Evolutionary conservation across 1,140 invertebrate genomes (phyloP), one percentile per base, ranked within the genome.

Genomic region (Halesus radiatus): DNA sequence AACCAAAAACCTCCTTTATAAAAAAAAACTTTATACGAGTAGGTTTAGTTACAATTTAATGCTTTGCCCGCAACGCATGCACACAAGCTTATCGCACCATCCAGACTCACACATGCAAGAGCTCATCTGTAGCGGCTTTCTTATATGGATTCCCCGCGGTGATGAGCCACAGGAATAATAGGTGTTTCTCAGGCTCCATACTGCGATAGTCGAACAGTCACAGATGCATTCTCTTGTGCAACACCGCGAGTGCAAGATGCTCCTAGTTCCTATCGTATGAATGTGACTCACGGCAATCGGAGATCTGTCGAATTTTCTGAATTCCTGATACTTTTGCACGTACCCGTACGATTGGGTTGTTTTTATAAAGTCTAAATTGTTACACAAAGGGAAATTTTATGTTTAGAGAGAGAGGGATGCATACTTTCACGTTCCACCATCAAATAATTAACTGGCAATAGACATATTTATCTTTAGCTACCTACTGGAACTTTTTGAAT

Each of bases 251-350:
- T 50, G 32, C 50, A 10, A 68, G 64, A 68, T 68, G 20, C 16
- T 52, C n/a, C n/a, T n/a, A n/a, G 20, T 45, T 18, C 32, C 52
- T 18, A 70, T 70, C 26, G 26, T 29, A 29, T 29, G 26, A 29
- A 29, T 29, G 2, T 5, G 26, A 29, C n/a, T n/a, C 68, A 72
- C 68, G 68, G 18, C 15, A 52, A 54, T 72, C 68, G 68, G 26
- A 72, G 45, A 72, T 72, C 68, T 72, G 20, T 52, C 16, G 68
- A 4, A 72, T 72, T 54, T 52, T 72, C 68, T 72, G 68, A 53
- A 72, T 72, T 72, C 68, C 68, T 53, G 68, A 5, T 72, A 72
- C 50, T 54, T 70, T 72, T 72, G 68, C 68, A 53, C 68, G 68
- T 26, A 23, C 23, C 22, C 32, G 7, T 4, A 8, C n/a, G n/a